Evolutionary conservation across 2,888 invertebrate species (phyloP).

Genomic region (Ellobium chinense): DNA sequence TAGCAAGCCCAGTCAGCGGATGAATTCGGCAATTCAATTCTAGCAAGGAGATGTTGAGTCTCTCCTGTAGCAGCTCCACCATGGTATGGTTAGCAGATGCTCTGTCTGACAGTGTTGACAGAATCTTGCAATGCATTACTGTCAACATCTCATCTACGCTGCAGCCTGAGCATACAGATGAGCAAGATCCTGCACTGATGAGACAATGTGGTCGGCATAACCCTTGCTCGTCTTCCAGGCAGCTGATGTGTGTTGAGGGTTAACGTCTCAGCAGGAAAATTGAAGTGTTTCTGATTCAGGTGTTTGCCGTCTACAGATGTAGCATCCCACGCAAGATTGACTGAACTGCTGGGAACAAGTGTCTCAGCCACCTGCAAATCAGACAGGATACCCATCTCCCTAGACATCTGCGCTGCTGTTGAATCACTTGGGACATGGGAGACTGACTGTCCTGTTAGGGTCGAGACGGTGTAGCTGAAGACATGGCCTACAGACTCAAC

Average conservation of each 20-base stretch:
- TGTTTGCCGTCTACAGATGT: background rate
- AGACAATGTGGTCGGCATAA: background rate
- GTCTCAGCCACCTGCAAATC: background rate
- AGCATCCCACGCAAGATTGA: background rate
- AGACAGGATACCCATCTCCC: background rate
- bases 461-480: background rate
- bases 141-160: background rate
- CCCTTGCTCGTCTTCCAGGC: slow-evolving; percentile 2
- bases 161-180: background rate
- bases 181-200: background rate
- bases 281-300: background rate
- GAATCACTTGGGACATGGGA: background rate
- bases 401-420: background rate
- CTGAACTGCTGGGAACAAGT: background rate
- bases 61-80: background rate
- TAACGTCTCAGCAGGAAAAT: background rate
- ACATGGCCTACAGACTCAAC: background rate
- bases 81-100: slow-evolving; percentile 6
- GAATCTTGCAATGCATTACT: background rate
- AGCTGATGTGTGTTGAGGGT: background rate
- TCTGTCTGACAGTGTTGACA: slow-evolving; percentile 13
- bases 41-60: background rate
- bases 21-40: slow-evolving; percentile 20
- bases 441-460: background rate
- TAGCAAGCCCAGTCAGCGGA: slow-evolving; percentile 19